phyloP scores from a whole-genome alignment of 2,113 vertebrate genomes.

The Nannobrachium achirus region DNA sequence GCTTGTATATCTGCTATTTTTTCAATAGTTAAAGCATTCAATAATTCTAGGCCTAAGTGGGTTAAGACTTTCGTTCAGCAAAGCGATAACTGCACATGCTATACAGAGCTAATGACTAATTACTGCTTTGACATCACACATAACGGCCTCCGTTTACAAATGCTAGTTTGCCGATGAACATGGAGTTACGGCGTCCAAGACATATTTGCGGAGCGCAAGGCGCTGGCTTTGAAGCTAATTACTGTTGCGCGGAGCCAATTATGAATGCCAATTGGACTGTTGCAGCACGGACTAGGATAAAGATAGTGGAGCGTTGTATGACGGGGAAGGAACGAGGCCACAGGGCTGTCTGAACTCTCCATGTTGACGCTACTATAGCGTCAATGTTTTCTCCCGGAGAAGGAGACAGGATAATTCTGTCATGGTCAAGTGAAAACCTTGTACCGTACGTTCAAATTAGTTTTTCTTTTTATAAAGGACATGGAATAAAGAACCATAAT shows the following conservation, averaged over 20 bases:
- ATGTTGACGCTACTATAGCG: slow-evolving; percentile 9
- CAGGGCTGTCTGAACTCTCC: background rate
- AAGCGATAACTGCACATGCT: slow-evolving; percentile 9
- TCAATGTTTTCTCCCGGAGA: slow-evolving; percentile 11
- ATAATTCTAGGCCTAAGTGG: too few species aligned
- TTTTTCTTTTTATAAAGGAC: too few species aligned
- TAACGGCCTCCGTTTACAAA: too few species aligned
- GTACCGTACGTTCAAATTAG: too few species aligned
- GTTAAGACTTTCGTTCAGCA: slow-evolving; percentile 4
- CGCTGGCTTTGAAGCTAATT: slow-evolving; percentile 1
- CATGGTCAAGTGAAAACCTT: too few species aligned
- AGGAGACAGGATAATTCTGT: background rate
- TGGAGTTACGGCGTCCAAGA: background rate
- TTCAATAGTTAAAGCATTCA: too few species aligned
- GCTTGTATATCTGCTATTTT: too few species aligned
- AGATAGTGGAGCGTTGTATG: background rate
- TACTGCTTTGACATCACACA: background rate
- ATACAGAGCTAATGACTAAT: background rate
- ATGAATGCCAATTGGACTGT: background rate
- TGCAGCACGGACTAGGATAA: background rate
- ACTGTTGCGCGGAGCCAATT: background rate
- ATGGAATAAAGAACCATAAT: too few species aligned
- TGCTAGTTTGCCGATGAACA: too few species aligned
- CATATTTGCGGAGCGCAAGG: background rate
- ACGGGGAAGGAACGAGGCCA: background rate